These are phyloP conservation scores for Dynastes tityus DNA, from an alignment of 2,888 invertebrate species.

Conservation along the genomic window DNA sequence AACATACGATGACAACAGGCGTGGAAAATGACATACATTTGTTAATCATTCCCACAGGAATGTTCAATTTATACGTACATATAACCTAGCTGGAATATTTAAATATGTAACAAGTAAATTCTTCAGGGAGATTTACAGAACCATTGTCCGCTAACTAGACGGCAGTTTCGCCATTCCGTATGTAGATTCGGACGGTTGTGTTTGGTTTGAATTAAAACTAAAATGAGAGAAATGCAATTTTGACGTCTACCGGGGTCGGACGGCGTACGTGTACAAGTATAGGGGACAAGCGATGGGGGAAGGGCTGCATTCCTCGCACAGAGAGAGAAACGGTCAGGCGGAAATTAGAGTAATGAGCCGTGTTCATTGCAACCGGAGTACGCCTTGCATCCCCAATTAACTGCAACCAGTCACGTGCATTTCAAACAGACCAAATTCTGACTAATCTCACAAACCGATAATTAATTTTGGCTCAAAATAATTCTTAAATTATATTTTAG, in stretches of 20 bases:
- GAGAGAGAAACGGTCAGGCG: conserved; percentile 56
- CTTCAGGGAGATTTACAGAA: not conserved
- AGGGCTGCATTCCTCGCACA: conserved; percentile 43
- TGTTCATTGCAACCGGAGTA: conserved; percentile 58
- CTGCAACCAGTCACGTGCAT: conserved; percentile 55
- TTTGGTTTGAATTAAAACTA: conserved; percentile 43
- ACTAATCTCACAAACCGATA: conserved; percentile 51
- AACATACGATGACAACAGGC: too few relatives aligned
- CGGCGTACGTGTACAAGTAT: conserved; percentile 18
- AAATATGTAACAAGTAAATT: conserved; percentile 31
- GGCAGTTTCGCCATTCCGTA: conserved; percentile 26
- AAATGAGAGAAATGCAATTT: conserved; percentile 35
- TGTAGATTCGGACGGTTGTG: conserved; percentile 28
- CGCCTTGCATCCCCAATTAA: conserved; percentile 60
- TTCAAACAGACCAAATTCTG: conserved; percentile 51
- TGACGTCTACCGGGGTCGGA: conserved; percentile 36
- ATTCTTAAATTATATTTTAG: conserved; percentile 34
- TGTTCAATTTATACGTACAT: too few relatives aligned
- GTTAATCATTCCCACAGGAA: too few relatives aligned
- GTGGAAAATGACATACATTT: not conserved
- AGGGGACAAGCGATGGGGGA: conserved; percentile 23
- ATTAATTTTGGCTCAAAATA: conserved; percentile 47
- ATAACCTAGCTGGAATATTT: not conserved
- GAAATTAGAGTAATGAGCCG: conserved; percentile 60
- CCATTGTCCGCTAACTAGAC: conserved; percentile 26